Evolutionary conservation across 1,140 invertebrate genomes (phyloP).

Genomic region (Berghia stephanieae): DNA sequence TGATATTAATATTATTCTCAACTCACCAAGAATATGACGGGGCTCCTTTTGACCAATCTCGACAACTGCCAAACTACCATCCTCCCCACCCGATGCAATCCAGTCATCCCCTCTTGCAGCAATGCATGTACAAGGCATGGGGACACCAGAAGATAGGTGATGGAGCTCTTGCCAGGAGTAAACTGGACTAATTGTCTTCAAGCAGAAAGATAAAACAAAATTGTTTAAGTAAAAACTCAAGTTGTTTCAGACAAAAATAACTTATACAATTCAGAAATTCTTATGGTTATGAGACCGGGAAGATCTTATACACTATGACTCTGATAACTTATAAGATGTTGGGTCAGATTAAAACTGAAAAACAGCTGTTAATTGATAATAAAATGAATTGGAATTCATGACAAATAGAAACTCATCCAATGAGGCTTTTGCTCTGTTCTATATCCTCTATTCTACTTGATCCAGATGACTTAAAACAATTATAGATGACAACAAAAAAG

Average conservation of each 20-base stretch:
- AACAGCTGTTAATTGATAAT: no score
- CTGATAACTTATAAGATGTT: no score
- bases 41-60: constrained; percentile 73
- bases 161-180: constrained; percentile 73
- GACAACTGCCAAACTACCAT: constrained; percentile 80
- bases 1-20: background rate
- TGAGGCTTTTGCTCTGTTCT: no score
- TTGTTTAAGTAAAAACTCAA: background rate
- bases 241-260: background rate
- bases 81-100: constrained; percentile 79
- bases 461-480: no score
- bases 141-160: constrained; percentile 25
- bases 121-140: constrained; percentile 59
- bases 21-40: constrained; percentile 72
- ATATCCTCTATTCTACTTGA: no score
- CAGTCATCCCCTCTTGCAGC: constrained; percentile 55
- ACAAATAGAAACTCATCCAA: background rate
- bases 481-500: background rate
- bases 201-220: background rate
- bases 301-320: background rate
- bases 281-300: background rate
- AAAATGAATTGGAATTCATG: background rate
- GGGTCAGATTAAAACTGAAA: no score
- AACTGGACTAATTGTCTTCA: constrained; percentile 44
- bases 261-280: background rate